These are phyloP conservation scores for Chorisops tibialis DNA, from an alignment of 2,888 invertebrate species.

Conservation along the genomic window DNA sequence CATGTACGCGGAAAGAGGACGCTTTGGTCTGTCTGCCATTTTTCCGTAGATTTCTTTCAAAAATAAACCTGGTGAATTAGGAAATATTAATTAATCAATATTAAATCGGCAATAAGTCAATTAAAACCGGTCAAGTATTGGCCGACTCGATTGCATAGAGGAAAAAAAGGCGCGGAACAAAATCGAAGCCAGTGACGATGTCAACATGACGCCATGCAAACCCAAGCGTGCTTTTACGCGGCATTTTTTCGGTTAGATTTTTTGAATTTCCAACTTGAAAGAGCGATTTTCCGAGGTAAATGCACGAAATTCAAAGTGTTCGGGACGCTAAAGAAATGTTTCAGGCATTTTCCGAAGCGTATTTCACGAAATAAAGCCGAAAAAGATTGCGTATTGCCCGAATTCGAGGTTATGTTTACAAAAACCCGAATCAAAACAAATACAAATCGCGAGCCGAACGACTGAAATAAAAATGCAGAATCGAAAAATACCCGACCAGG, in stretches of 20 bases:
- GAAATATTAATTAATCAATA: too few relatives aligned
- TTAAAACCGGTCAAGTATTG: too few relatives aligned
- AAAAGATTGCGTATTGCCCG: not conserved
- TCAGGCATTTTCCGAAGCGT: too few relatives aligned
- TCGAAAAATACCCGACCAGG: too few relatives aligned
- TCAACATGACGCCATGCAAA: slow-evolving; percentile 17
- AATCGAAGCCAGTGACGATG: too few relatives aligned
- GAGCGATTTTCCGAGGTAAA: too few relatives aligned
- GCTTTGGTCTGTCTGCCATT: slow-evolving; percentile 89
- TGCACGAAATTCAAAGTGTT: too few relatives aligned
- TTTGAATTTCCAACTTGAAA: not conserved
- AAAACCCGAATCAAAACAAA: not conserved
- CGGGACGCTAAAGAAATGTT: too few relatives aligned
- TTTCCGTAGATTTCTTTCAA: slow-evolving; percentile 45
- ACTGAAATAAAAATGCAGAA: not conserved
- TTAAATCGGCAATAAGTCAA: too few relatives aligned
- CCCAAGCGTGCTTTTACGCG: not conserved
- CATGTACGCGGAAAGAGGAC: slow-evolving; percentile 91
- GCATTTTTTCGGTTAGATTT: not conserved
- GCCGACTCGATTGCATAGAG: too few relatives aligned
- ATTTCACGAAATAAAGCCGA: not conserved
- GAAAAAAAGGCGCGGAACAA: not conserved
- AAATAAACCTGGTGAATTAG: too few relatives aligned
- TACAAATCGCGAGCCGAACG: not conserved
- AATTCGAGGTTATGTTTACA: slow-evolving; percentile 16